Evolutionary conservation across 2,113 vertebrate species (phyloP), one percentile per base, ranked within the genome.

Genomic region (Marcusenius ussheri): DNA sequence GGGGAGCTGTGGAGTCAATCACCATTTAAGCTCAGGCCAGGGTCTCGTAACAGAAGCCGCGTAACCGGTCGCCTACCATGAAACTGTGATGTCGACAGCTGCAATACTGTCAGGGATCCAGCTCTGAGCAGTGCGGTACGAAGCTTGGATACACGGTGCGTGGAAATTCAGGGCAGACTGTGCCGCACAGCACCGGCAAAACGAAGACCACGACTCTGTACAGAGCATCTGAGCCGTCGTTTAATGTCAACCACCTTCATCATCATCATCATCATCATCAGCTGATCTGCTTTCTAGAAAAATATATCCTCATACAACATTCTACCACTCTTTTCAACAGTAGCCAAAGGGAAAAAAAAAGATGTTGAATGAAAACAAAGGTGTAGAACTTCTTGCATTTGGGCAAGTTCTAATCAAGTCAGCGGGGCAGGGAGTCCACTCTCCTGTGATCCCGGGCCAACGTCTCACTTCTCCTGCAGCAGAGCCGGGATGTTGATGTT

Each of bases 401-500:
- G 31, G 74, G 74, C 74, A 39, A 8, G 70, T 77, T 35, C 31
- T 15, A 77, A 39, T n/a, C 2, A n/a, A 66, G 62, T 13, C 62
- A 1, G 62, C n/a, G 62, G 62, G 62, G n/a, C 62, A 1, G 62
- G 39, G 80, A 83, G 21, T 2, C 45, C 1, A n/a, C 83, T n/a
- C 83, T 47, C 19, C 35, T 39, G 31, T 7, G 42, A 46, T 31
- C 62, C 35, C n/a, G 15, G 45, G 10, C 39, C 86, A 31, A 87
- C 88, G 89, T 31, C 86, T 98, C 95, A 98, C 93, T 99, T 99
- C 93, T 99, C 98, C 89, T 99, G 98, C 88, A 99, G 95, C 95
- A 99, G 93, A 0, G 97, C 98, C 0, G 98, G 97, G 94, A 99
- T 98, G 96, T 99, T 99, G 95, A 99, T 99, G 95, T 97, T 99